Conservation (phyloP, 1,140 invertebrate genomes). For the Holotrichia oblita region DNA sequence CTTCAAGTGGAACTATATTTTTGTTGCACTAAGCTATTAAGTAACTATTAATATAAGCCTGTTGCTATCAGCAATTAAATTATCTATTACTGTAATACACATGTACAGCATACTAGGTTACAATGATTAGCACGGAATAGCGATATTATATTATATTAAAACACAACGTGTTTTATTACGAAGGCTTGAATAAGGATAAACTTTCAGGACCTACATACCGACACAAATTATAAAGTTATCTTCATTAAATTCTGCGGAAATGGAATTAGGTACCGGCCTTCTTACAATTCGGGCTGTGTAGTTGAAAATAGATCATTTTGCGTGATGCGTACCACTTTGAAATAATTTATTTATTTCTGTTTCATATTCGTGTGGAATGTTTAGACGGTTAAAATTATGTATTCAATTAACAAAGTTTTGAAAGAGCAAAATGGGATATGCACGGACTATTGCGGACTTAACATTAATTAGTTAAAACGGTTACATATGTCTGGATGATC, state of each 20-base stretch:
- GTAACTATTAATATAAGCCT: too few species aligned
- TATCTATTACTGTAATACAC: too few species aligned
- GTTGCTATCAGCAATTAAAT: too few species aligned
- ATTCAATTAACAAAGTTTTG: conserved; percentile 6
- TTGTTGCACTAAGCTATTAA: too few species aligned
- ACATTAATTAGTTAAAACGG: too few species aligned
- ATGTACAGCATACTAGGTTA: too few species aligned
- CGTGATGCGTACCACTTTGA: not conserved
- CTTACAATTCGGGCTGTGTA: not conserved
- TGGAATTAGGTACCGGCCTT: not conserved
- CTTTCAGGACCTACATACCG: not conserved
- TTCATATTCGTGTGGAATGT: not conserved
- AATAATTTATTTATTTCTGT: not conserved
- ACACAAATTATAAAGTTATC: conserved; percentile 7
- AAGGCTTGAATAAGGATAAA: not conserved
- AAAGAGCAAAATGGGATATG: not conserved
- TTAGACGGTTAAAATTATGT: not conserved
- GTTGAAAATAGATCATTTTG: not conserved
- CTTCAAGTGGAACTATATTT: too few species aligned
- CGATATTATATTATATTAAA: too few species aligned
- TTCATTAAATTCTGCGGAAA: not conserved
- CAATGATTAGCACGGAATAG: too few species aligned
- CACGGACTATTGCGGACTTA: not conserved
- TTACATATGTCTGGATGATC: not conserved
- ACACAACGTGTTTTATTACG: too few species aligned